Evolutionary conservation across 2,797 vertebrate genomes (phyloP), one percentile per base, ranked within the genome.

Genomic region (Crocodylus rhombifer): DNA sequence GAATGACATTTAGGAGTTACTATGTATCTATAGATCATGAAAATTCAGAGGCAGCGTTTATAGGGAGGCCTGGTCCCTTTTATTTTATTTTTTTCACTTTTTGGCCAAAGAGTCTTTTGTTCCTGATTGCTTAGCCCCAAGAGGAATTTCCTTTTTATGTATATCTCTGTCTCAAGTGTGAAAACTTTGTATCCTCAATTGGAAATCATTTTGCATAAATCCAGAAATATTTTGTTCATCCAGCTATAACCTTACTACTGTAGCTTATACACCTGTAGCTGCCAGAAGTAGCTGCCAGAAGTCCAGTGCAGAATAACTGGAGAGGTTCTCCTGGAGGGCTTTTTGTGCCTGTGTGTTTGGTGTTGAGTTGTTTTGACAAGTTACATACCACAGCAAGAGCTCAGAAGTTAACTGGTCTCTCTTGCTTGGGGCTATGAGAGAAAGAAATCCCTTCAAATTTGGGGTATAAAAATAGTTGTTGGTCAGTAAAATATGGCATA

Each of bases 211-310:
- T 30, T 55, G 2, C 69, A 51, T 36, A 74, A 80, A 63, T 18
- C 10, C 11, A 76, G 80, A 64, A 87, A 57, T 2, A 23, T 8
- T 91, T 88, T 28, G 10, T 89, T 91, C 58, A 33, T 20, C 21
- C 0, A 4, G n/a, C 51, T 88, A 76, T 85, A 91, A 69, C 86
- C 92, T 82, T 58, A 76, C 4, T 74, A 64, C 30, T 88, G 64
- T 84, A 82, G 61, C 15, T 90, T 87, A 23, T 91, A 55, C 16
- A 14, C 23, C 60, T 90, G 1, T 89, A 78, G 5, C 42, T 92
- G 18, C 90, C 94, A 79, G 18, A 95, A 96, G 85, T 63, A 78
- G 5, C 42, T 92, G 18, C 89, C 94, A 79, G 18, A 95, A 96
- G 85, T 63, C 51, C 28, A 73, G n/a, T 0, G 1, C 57, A 93